A percentile compares a stretch with the other conserved stretches of the same genome.
Conservation (phyloP, 2,797 vertebrate species). For the Anabacerthia variegaticeps region DNA sequence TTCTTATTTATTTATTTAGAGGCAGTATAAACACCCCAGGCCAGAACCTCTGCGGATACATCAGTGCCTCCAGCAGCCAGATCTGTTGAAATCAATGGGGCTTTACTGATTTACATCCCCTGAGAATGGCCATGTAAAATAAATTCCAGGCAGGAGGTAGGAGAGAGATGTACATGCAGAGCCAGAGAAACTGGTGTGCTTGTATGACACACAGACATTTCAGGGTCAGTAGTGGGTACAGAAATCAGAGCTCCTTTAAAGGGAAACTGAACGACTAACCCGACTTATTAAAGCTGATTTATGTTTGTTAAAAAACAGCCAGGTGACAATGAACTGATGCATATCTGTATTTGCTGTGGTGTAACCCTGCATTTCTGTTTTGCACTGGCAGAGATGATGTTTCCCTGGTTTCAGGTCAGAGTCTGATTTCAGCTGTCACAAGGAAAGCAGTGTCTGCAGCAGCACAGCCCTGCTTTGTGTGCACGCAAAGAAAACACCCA, state of each 20-base stretch:
- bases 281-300: constrained; percentile 60
- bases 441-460: background rate
- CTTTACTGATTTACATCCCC: constrained; percentile 47
- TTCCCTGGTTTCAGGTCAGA: constrained; percentile 55
- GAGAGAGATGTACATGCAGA: background rate
- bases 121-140: constrained; percentile 17
- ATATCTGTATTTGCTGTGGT: constrained; percentile 67
- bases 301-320: constrained; percentile 53
- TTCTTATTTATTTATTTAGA: constrained; percentile 64
- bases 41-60: background rate
- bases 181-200: background rate
- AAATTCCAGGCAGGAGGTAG: constrained; percentile 8
- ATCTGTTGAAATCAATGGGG: constrained; percentile 37
- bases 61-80: background rate
- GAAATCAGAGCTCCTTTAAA: background rate
- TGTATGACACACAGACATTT: background rate
- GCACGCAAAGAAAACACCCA: background rate
- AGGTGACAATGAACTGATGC: constrained; percentile 51
- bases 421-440: constrained; percentile 48
- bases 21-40: constrained; percentile 27
- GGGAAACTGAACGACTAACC: background rate
- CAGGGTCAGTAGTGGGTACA: background rate
- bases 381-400: background rate
- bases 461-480: constrained; percentile 36
- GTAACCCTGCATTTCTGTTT: constrained; percentile 64